phyloP scores from a whole-genome alignment of 1,140 invertebrate species.

The Drosophila sturtevanti region DNA sequence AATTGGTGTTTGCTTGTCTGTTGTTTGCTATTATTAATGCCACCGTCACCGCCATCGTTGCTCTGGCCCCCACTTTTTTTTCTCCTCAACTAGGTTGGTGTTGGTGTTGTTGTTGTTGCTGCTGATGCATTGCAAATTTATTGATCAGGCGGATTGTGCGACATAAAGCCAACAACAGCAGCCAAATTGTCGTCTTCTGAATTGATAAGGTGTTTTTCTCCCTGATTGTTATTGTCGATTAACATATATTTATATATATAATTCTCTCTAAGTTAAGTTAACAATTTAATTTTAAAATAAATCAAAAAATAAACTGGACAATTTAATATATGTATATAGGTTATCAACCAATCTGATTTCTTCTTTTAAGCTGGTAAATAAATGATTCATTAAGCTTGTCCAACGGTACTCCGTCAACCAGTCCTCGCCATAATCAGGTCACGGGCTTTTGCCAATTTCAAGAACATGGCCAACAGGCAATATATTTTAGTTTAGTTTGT shows the following conservation, averaged over 20 bases:
- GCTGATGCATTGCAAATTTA: conserved; percentile 67
- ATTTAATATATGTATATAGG: background rate
- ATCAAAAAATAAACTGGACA: too few species aligned
- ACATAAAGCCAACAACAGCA: conserved; percentile 37
- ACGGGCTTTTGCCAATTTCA: conserved; percentile 42
- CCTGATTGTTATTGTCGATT: conserved; percentile 1
- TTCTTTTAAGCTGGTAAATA: background rate
- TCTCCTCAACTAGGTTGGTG: background rate
- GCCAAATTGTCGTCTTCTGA: conserved; percentile 53
- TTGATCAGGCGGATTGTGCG: conserved; percentile 60
- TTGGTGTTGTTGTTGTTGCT: conserved; percentile 17
- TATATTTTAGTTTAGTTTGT: conserved; percentile 24
- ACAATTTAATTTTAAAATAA: too few species aligned
- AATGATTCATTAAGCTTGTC: background rate
- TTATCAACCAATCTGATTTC: background rate
- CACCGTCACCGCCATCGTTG: conserved; percentile 34
- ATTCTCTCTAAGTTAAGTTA: too few species aligned
- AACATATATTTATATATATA: too few species aligned
- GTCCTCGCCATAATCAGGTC: conserved; percentile 79
- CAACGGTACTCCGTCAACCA: conserved; percentile 37
- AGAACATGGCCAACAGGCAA: conserved; percentile 40
- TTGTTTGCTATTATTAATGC: conserved; percentile 77
- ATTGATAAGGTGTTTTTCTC: conserved; percentile 58
- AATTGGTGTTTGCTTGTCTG: conserved; percentile 72
- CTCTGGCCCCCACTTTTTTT: conserved; percentile 20